phyloP scores from a whole-genome alignment of 2,888 invertebrate genomes.

The Coleophora deauratella region DNA sequence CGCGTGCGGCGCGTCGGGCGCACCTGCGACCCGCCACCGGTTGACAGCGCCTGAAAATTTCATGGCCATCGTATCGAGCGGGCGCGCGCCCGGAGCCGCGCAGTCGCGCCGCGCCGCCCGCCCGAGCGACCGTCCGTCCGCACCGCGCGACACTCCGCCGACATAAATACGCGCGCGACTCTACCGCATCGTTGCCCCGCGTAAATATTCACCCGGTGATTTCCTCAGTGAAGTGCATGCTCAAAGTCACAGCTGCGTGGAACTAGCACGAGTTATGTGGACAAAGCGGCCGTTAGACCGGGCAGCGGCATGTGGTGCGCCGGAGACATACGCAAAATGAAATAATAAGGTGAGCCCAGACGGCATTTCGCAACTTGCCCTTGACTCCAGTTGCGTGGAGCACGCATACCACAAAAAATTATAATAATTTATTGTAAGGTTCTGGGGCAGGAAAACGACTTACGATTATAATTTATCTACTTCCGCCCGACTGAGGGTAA shows the following conservation, averaged over 20 bases:
- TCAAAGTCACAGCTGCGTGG: slow-evolving; percentile 29
- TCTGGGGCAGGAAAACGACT: no score
- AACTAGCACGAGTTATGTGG: slow-evolving; percentile 40
- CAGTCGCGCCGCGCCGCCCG: slow-evolving; percentile 52
- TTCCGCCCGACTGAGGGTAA: not conserved
- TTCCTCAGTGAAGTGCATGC: slow-evolving; percentile 40
- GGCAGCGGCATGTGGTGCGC: slow-evolving; percentile 46
- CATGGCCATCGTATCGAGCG: slow-evolving; percentile 72
- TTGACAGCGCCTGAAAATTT: slow-evolving; percentile 70
- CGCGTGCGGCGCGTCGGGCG: no score
- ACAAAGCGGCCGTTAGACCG: slow-evolving; percentile 37
- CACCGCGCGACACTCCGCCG: not conserved
- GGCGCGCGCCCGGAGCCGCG: slow-evolving; percentile 43
- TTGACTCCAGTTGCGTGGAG: slow-evolving; percentile 5
- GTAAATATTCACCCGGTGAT: slow-evolving; percentile 28
- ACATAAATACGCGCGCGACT: not conserved
- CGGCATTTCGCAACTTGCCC: slow-evolving; percentile 6
- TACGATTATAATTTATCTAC: no score
- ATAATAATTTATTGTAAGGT: no score
- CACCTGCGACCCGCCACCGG: slow-evolving; percentile 62
- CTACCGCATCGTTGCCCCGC: slow-evolving; percentile 22
- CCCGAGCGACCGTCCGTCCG: slow-evolving; percentile 25
- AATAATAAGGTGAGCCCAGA: slow-evolving; percentile 60
- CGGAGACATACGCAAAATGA: slow-evolving; percentile 53
- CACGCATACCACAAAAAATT: no score